Evolutionary conservation across 1,140 invertebrate species (phyloP).

Genomic region (Acarapis woodi): DNA sequence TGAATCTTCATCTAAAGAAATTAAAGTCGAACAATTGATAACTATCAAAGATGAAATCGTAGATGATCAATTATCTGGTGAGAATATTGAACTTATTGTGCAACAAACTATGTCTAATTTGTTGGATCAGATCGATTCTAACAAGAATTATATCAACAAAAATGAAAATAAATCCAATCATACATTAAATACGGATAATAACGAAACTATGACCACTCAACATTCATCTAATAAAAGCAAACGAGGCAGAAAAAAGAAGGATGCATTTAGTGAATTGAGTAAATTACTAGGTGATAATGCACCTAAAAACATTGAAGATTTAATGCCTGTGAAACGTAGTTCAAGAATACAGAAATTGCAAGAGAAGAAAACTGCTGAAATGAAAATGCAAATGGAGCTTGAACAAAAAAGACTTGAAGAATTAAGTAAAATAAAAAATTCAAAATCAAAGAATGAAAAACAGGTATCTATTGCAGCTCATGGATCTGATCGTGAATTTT

Average conservation of each 20-base stretch:
- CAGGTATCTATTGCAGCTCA: background rate
- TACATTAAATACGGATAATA: too few relatives aligned
- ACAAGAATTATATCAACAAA: background rate
- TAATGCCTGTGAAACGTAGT: constrained; percentile 22
- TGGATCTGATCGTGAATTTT: too few relatives aligned
- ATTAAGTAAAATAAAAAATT: constrained; percentile 9
- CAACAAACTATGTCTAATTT: too few relatives aligned
- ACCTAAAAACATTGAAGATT: constrained; percentile 3
- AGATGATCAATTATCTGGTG: too few relatives aligned
- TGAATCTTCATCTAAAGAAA: background rate
- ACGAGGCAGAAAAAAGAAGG: too few relatives aligned
- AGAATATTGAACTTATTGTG: too few relatives aligned
- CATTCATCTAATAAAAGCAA: too few relatives aligned
- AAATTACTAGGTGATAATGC: constrained; percentile 3
- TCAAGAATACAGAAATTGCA: constrained; percentile 22
- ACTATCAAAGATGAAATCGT: too few relatives aligned
- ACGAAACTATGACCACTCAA: too few relatives aligned
- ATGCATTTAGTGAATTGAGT: too few relatives aligned
- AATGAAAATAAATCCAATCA: constrained; percentile 5
- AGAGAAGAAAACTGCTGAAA: constrained; percentile 13
- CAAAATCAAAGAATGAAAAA: constrained; percentile 1
- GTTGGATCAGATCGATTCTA: too few relatives aligned
- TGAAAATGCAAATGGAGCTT: constrained; percentile 11
- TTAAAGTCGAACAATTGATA: background rate
- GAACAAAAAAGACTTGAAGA: constrained; percentile 10